A percentile compares a stretch with the other conserved stretches of the same genome.
These are phyloP conservation scores for Nephrotoma guestfalica DNA, from an alignment of 2,888 invertebrate species.

Conservation along the genomic window DNA sequence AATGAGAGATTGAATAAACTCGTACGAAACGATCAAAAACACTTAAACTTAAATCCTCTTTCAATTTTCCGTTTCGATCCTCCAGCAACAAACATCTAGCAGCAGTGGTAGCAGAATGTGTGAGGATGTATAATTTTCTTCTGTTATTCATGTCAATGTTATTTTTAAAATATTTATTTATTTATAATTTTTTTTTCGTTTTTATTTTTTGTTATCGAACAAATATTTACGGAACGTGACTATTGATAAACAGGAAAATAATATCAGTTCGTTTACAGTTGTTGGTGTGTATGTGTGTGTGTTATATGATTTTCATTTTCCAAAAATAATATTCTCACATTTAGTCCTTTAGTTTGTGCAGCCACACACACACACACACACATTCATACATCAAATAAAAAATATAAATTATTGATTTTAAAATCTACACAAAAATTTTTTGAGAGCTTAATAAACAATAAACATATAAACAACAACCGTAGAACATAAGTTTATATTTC, in stretches of 20 bases:
- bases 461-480: neutral
- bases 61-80: neutral
- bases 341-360: neutral
- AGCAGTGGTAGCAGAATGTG: neutral
- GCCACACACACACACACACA: neutral
- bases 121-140: neutral
- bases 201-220: neutral
- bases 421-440: neutral
- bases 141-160: neutral
- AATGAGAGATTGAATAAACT: neutral
- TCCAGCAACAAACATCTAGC: neutral
- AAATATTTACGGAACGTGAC: neutral
- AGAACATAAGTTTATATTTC: neutral
- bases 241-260: neutral
- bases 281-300: neutral
- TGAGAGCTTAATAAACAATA: neutral
- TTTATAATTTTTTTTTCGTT: neutral
- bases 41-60: neutral
- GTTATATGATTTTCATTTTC: neutral
- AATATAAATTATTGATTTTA: neutral
- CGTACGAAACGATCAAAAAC: neutral
- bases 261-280: neutral
- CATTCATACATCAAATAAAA: neutral
- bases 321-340: neutral
- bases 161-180: neutral